These are phyloP conservation scores for Phoxinus phoxinus DNA, from an alignment of 2,113 vertebrate genomes.

Conservation along the genomic window DNA sequence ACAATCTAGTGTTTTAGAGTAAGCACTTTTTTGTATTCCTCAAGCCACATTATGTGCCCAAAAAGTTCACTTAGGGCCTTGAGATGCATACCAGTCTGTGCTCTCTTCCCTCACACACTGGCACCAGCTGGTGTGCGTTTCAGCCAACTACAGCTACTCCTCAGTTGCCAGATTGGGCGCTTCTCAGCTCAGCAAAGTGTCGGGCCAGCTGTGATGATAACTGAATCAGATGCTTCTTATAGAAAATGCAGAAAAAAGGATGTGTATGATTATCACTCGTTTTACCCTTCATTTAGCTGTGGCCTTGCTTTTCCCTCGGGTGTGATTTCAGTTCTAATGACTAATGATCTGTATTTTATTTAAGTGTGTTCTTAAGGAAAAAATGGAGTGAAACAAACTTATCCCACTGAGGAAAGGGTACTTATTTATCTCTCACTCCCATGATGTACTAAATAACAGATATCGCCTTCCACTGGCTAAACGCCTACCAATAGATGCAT, in stretches of 20 bases:
- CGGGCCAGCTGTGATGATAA: conserved; percentile 32
- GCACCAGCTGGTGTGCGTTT: conserved; percentile 53
- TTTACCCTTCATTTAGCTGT: not conserved
- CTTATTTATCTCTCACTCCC: not conserved
- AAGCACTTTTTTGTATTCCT: not conserved
- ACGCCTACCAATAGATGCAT: not conserved
- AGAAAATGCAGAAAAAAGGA: not conserved
- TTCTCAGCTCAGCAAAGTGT: conserved; percentile 35
- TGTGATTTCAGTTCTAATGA: conserved; percentile 4
- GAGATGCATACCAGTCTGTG: conserved; percentile 14
- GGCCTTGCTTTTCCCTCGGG: not conserved
- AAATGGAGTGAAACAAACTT: not conserved
- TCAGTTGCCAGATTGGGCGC: conserved; percentile 39
- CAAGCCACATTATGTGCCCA: not conserved
- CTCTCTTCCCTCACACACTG: conserved; percentile 10
- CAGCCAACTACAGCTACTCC: conserved; percentile 16
- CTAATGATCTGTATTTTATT: not conserved
- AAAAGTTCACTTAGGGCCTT: conserved; percentile 26
- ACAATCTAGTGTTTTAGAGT: no score
- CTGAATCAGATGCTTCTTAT: conserved; percentile 27
- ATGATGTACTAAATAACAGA: not conserved
- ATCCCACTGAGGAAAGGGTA: not conserved
- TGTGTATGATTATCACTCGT: not conserved
- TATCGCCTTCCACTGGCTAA: conserved; percentile 47
- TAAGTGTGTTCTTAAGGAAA: not conserved